A percentile compares a stretch with the other conserved stretches of the same genome.
Evolutionary conservation across 2,888 invertebrate species (phyloP).

Genomic region (Agonopterix arenella): DNA sequence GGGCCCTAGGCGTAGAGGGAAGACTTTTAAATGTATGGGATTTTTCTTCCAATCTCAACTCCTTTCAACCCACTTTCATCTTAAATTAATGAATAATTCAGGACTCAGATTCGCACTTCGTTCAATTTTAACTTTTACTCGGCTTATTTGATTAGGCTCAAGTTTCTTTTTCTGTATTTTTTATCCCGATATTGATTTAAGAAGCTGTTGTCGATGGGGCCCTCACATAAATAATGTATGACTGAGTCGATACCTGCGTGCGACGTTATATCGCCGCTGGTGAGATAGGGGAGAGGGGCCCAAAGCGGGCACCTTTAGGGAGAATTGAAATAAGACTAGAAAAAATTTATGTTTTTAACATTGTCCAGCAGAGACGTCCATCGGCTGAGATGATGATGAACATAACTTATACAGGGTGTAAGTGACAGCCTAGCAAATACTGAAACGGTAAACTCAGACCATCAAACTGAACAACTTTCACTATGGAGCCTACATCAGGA

Average conservation of each 20-base stretch:
- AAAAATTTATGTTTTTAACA: too few species aligned
- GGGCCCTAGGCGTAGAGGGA: too few species aligned
- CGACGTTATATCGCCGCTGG: slow-evolving; percentile 28
- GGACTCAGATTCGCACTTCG: slow-evolving; percentile 26
- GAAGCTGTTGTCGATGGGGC: slow-evolving; percentile 28
- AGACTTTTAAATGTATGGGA: neutral
- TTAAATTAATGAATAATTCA: slow-evolving; percentile 24
- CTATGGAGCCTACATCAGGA: too few species aligned
- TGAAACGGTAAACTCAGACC: too few species aligned
- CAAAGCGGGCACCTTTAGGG: too few species aligned
- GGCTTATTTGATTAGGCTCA: slow-evolving; percentile 45
- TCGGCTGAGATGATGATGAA: too few species aligned
- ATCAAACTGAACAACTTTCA: too few species aligned
- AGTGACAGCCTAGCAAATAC: too few species aligned
- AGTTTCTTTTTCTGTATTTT: slow-evolving; percentile 29
- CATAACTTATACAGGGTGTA: too few species aligned
- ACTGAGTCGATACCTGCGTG: slow-evolving; percentile 20
- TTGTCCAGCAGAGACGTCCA: too few species aligned
- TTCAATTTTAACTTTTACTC: slow-evolving; percentile 42
- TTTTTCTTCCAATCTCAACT: slow-evolving; percentile 11
- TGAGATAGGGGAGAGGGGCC: neutral
- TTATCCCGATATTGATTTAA: slow-evolving; percentile 31
- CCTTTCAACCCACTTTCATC: slow-evolving; percentile 21
- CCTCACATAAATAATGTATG: slow-evolving; percentile 39
- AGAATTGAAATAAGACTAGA: too few species aligned